Conservation (phyloP, 2,113 vertebrate genomes). For the Calonectris borealis region DNA sequence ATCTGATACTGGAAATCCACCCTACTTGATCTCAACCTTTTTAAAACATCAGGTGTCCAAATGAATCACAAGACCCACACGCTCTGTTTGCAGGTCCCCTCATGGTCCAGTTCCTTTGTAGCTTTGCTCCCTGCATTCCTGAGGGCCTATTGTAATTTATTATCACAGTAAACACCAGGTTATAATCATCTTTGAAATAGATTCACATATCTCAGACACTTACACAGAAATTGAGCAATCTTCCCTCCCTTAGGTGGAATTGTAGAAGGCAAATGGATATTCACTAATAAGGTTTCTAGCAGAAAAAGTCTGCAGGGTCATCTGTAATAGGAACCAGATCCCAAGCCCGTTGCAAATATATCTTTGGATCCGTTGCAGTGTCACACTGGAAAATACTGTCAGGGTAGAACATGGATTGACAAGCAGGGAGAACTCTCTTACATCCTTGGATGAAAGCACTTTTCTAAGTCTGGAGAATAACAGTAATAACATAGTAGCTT, state of each 20-base stretch:
- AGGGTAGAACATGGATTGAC: neutral
- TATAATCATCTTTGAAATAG: conserved; percentile 4
- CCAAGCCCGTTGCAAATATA: neutral
- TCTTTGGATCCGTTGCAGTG: neutral
- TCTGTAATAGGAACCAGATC: neutral
- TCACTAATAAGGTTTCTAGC: neutral
- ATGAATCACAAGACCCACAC: neutral
- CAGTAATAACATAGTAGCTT: neutral
- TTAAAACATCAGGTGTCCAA: conserved; percentile 2
- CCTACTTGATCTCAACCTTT: neutral
- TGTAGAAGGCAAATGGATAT: neutral
- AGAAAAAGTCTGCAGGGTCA: neutral
- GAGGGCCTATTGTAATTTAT: neutral
- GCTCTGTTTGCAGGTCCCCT: neutral
- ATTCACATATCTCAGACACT: neutral
- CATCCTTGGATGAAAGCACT: neutral
- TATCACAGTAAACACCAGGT: conserved; percentile 12
- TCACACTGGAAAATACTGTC: neutral
- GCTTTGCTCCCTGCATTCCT: neutral
- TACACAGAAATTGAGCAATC: neutral
- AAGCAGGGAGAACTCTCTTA: neutral
- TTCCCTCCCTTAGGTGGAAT: neutral
- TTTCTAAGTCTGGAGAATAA: neutral
- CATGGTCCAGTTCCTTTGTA: neutral
- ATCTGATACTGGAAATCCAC: conserved; percentile 19